Evolutionary conservation across 1,140 invertebrate genomes (phyloP), one percentile per base, ranked within the genome.

Genomic region (Dreissena rostriformis): DNA sequence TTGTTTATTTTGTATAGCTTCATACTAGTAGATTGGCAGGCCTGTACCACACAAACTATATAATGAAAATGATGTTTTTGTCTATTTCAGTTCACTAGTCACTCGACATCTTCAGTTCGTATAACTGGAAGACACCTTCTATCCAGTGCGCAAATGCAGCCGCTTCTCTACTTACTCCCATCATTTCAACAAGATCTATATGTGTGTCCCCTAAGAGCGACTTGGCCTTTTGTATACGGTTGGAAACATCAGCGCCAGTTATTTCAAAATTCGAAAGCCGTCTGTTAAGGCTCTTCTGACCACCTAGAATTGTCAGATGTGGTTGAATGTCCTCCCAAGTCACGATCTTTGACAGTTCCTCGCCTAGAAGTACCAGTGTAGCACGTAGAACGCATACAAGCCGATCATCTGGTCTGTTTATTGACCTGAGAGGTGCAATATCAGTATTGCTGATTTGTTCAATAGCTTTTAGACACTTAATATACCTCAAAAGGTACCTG

Each of bases 61-160:
- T 39, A 39, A 39, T 39, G 39, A 39, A 39, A 39, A 39, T 39
- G 8, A 39, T 39, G 8, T 39, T 5, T 39, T 39, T 5, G 4
- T 39, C 39, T 39, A 39, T 39, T 5, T 5, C 39, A 39, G 39
- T 39, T 39, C 39, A 39, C 39, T 39, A 39, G 39, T 8, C 2
- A 39, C 8, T 8, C 39, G 8, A 39, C 39, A 39, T 5, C 39
- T 39, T 39, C 8, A 39, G 39, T 39, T 24, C 10, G 63, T 39
- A n/a, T 75, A 57, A 39, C 15, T 15, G 19, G 39, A 79, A 53
- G 12, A 79, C 53, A 26, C 1, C 52, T 10, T 79, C 65, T n/a
- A 79, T 28, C 76, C 76, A 79, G 15, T 70, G 19, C 28, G 63
- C 76, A 39, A 79, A 51, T 7, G 66, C 57, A 26, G 76, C 76